Percentiles rank a stretch among this genome's conserved stretches.
These are phyloP conservation scores for Callipepla squamata DNA, from an alignment of 2,113 vertebrate species.

Conservation along the genomic window DNA sequence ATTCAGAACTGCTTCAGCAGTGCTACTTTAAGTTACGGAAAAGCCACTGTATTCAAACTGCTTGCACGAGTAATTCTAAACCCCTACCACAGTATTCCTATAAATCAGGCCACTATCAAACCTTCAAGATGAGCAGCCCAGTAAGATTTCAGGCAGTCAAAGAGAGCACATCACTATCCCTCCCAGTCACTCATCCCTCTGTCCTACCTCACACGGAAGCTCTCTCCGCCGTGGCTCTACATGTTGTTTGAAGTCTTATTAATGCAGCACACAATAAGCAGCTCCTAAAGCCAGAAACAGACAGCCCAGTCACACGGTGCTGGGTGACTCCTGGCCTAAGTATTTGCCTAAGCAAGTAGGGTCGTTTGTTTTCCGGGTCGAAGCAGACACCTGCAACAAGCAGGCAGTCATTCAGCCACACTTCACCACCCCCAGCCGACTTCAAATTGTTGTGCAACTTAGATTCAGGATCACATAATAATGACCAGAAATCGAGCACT, in stretches of 20 bases:
- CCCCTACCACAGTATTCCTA: rapidly evolving
- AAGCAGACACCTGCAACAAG: background rate
- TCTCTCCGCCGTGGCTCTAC: background rate
- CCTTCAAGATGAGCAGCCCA: background rate
- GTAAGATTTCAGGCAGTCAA: background rate
- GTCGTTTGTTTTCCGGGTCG: background rate
- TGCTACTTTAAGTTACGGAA: background rate
- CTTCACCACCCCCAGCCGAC: background rate
- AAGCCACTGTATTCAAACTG: background rate
- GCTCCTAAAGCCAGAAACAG: background rate
- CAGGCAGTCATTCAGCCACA: background rate
- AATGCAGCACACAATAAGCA: background rate
- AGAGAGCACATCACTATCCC: rapidly evolving
- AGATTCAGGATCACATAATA: background rate
- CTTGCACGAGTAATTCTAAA: background rate
- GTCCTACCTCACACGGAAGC: background rate
- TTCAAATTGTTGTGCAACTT: background rate
- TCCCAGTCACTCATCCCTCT: background rate
- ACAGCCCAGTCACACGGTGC: background rate
- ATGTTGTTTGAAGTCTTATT: background rate
- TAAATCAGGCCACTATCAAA: background rate
- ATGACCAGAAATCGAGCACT: background rate
- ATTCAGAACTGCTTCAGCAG: background rate
- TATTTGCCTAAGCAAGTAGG: background rate
- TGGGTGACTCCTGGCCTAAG: rapidly evolving